Base-by-base conservation (phyloP, 2,797 vertebrate genomes). In the Melanotaenia boesemani region DNA sequence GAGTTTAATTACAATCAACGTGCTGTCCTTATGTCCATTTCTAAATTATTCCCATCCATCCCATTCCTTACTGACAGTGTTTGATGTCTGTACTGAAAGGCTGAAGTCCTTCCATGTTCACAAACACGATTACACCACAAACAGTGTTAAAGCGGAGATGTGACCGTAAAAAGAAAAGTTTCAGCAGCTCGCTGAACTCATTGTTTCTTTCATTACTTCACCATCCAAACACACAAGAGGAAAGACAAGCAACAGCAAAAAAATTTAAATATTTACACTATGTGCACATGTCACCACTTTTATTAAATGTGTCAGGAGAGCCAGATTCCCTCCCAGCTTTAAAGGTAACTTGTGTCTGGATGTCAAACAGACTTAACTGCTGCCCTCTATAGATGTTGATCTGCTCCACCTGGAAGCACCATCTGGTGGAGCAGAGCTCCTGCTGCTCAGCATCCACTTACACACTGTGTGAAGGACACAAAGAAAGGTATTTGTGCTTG, bases 331-430 rank as follows among this genome's bases (percentile, higher is more conserved):
- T 63, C 66, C 12, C 34, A 20, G 7, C 70, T 66, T 46, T 70
- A 18, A 67, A 79, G 82, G 30, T 26, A 34, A 69, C 37, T 30
- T 59, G 41, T 66, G 67, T 84, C 74, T 61, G 64, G 36, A 26
- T 68, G 72, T 78, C 67, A 76, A 59, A 73, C 76, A 52, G 70
- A 78, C 80, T 79, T 70, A 77, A 74, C 84, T 59, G 84, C 56
- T 70, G 83, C 48, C 64, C 58, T 77, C 76, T 64, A 80, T 13
- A 20, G 62, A 68, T 60, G 72, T 86, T 73, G 59, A 76, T 73
- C 84, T 78, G 72, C 78, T 84, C 79, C 85, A 86, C 86, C 86
- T 89, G 88, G 80, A 87, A 18, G 55, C 74, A 56, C 82, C 81
- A 89, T 81, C 83, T 82, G 82, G 13, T 36, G 10, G 58, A 75